Evolutionary conservation across 2,888 invertebrate genomes (phyloP).

Genomic region (Drosophila rubida): DNA sequence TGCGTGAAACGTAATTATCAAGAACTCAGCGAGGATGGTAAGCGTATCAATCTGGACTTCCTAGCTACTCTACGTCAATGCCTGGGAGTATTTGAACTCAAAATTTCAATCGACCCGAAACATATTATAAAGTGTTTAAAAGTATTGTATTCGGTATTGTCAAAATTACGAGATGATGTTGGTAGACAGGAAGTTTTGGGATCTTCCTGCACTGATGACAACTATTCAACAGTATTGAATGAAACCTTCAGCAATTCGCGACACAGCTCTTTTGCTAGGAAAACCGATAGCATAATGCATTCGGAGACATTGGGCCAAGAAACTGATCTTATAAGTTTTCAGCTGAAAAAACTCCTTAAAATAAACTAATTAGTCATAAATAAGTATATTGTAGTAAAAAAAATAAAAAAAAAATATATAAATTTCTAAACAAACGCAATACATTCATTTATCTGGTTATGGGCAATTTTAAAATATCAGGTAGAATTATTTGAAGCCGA

Average conservation of each 20-base stretch:
- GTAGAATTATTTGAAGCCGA: not conserved
- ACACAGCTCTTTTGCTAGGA: slow-evolving; percentile 28
- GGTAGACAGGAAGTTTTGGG: slow-evolving; percentile 1
- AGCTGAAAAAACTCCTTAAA: slow-evolving; percentile 48
- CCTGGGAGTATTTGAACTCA: slow-evolving; percentile 70
- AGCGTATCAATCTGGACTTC: slow-evolving; percentile 73
- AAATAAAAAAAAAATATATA: slow-evolving; percentile 5
- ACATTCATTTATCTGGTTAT: not conserved
- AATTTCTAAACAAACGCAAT: not conserved
- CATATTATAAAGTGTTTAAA: slow-evolving; percentile 83
- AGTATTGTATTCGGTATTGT: slow-evolving; percentile 80
- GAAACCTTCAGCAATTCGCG: slow-evolving; percentile 8
- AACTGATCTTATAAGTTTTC: slow-evolving; percentile 51
- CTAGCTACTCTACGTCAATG: slow-evolving; percentile 81
- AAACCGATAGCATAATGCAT: not conserved
- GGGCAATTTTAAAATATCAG: not conserved
- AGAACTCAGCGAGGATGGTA: slow-evolving; percentile 46
- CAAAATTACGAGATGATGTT: slow-evolving; percentile 75
- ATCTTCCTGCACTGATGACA: slow-evolving; percentile 13
- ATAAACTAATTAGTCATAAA: slow-evolving; percentile 20
- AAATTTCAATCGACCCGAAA: slow-evolving; percentile 65
- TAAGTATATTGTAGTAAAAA: not conserved
- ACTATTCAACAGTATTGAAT: slow-evolving; percentile 2
- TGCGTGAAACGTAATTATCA: slow-evolving; percentile 65
- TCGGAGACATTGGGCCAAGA: slow-evolving; percentile 12